Evolutionary conservation across 2,888 invertebrate genomes (phyloP).

Genomic region (Nomada fucata): DNA sequence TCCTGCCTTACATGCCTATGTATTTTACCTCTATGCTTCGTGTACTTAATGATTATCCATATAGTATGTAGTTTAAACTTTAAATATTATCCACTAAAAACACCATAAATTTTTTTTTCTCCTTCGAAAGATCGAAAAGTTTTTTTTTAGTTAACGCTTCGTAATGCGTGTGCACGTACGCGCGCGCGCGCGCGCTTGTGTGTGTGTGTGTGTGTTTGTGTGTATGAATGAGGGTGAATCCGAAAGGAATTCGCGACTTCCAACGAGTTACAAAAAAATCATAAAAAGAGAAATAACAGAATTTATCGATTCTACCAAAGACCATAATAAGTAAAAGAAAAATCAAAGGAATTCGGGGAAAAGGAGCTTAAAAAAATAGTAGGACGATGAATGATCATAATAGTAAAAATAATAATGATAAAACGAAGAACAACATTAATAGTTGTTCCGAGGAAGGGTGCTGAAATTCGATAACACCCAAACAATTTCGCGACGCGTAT

Average conservation of each 20-base stretch:
- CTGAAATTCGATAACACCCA: conserved; percentile 59
- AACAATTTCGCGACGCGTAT: neutral
- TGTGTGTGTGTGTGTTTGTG: conserved; percentile 8
- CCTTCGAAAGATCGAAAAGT: conserved; percentile 69
- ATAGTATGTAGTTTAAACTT: conserved; percentile 80
- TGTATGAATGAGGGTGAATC: conserved; percentile 60
- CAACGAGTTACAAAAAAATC: conserved; percentile 31
- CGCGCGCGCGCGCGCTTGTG: conserved; percentile 43
- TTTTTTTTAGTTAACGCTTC: conserved; percentile 70
- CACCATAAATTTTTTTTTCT: conserved; percentile 76
- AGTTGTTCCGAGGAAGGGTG: conserved; percentile 36
- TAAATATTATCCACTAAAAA: conserved; percentile 83
- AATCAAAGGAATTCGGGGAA: conserved; percentile 47
- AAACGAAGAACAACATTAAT: conserved; percentile 41
- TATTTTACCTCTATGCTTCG: conserved; percentile 81
- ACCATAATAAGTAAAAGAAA: conserved; percentile 35
- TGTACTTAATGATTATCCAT: conserved; percentile 84
- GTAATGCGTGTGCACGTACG: conserved; percentile 38
- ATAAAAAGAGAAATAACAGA: conserved; percentile 34
- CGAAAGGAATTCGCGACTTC: conserved; percentile 50
- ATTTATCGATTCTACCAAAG: conserved; percentile 40
- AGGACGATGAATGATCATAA: neutral
- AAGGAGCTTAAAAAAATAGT: conserved; percentile 42
- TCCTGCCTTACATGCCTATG: conserved; percentile 80
- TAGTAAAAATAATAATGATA: conserved; percentile 39